Evolutionary conservation across 2,888 invertebrate genomes (phyloP), one percentile per base, ranked within the genome.

Genomic region (Nomada goodeniana): DNA sequence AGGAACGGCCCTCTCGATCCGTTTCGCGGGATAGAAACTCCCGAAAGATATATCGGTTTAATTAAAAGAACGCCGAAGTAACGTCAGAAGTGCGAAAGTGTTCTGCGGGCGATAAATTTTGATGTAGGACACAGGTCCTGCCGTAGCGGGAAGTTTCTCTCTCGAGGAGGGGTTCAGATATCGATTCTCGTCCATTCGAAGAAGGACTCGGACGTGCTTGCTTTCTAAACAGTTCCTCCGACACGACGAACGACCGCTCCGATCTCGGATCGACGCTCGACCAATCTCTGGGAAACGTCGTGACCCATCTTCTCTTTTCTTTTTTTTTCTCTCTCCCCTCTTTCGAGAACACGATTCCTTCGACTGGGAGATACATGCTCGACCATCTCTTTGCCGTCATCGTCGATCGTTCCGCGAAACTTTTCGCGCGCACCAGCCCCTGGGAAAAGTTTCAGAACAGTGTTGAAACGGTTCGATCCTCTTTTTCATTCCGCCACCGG

Each of bases 121-220:
- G 67, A 71, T 59, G 57, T 59, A 64, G 50, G 55, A 61, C 80
- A 63, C 57, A 53, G 29, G 57, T 57, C 63, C 53, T 50, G 23
- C n/a, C 15, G 47, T 36, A 42, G 59, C 26, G 42, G 29, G 53
- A 67, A 79, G 71, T 79, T 78, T 59, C 55, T 59, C 52, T 60
- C 78, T 29, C 52, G 26, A 11, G 29, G 55, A 53, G 11, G 20
- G 57, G 69, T 83, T 70, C 74, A 57, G 63, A 71, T 83, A 88
- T 86, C 85, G 88, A 88, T 85, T 84, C 90, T 91, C 92, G 90
- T 91, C 75, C 60, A 71, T 81, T 79, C 83, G 64, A 63, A 64
- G 76, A 80, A 83, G 78, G 73, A 84, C 74, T 80, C 71, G 52
- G 70, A 83, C 76, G 75, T 75, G 79, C 73, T 71, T 75, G 87